A percentile compares a stretch with the other conserved stretches of the same genome.
Evolutionary conservation across 2,888 invertebrate species (phyloP).

Genomic region (Xylota segnis): DNA sequence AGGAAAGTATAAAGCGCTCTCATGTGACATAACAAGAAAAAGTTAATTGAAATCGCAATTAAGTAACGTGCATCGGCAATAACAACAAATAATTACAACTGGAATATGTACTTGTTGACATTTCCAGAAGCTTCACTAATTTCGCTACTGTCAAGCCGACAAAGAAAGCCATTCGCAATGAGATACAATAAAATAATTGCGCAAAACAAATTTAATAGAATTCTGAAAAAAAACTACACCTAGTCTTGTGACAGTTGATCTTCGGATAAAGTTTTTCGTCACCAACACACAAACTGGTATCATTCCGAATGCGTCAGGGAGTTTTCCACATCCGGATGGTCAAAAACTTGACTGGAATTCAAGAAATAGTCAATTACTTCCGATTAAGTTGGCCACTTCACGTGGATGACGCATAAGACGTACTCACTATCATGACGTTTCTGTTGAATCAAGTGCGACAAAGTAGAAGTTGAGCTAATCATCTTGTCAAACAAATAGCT

Average conservation of each 20-base stretch:
- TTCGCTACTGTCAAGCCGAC: background rate
- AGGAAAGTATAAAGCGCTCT: background rate
- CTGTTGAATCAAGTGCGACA: constrained; percentile 8
- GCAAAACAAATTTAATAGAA: background rate
- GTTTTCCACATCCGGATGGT: constrained; percentile 25
- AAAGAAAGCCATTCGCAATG: background rate
- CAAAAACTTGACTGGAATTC: constrained; percentile 5
- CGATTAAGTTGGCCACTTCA: constrained; percentile 29
- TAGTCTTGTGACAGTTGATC: background rate
- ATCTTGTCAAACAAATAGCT: constrained; percentile 14
- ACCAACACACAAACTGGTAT: background rate
- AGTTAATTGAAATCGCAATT: constrained; percentile 10
- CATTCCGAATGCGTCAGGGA: constrained; percentile 17
- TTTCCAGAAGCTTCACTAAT: background rate
- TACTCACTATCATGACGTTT: constrained; percentile 7
- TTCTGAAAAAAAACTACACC: background rate
- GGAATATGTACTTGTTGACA: background rate
- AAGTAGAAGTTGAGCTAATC: constrained; percentile 4
- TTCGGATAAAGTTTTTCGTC: background rate
- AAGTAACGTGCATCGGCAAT: background rate
- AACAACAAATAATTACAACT: background rate
- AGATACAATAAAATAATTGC: background rate
- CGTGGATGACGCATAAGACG: constrained; percentile 15
- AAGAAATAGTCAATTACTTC: constrained; percentile 10
- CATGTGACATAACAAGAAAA: background rate